These are phyloP conservation scores for Podotricha telesiphe DNA, from an alignment of 2,888 invertebrate genomes.

Conservation along the genomic window DNA sequence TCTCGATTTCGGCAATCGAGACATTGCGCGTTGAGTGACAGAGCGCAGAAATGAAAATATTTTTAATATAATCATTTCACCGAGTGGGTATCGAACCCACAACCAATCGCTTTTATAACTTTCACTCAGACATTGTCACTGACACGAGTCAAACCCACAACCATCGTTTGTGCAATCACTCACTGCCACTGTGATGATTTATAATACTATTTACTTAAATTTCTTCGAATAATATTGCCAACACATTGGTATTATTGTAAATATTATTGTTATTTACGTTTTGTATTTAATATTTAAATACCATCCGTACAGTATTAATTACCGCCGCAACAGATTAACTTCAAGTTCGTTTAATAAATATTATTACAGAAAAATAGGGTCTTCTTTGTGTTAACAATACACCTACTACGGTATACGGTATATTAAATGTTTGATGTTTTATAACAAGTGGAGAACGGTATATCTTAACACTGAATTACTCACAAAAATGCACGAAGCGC, in stretches of 20 bases:
- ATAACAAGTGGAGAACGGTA: too few relatives aligned
- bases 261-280: constrained; percentile 6
- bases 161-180: background rate
- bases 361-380: constrained; percentile 27
- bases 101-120: too few relatives aligned
- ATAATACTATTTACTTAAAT: constrained; percentile 1
- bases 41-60: too few relatives aligned
- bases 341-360: constrained; percentile 32
- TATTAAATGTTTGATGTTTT: too few relatives aligned
- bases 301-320: constrained; percentile 29
- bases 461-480: too few relatives aligned
- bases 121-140: too few relatives aligned
- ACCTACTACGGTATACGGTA: too few relatives aligned
- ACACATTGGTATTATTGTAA: background rate
- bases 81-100: too few relatives aligned
- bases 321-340: constrained; percentile 28
- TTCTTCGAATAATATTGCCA: constrained; percentile 1
- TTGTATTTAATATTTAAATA: constrained; percentile 18
- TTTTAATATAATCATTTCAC: too few relatives aligned
- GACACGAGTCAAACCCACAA: background rate
- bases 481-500: too few relatives aligned
- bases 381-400: background rate
- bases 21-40: too few relatives aligned
- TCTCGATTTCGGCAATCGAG: too few relatives aligned
- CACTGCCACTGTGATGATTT: background rate